Percentiles rank a stretch among this genome's conserved stretches.
These are phyloP conservation scores for Loripinus fragilis DNA, from an alignment of 2,888 invertebrate species.

Conservation along the genomic window DNA sequence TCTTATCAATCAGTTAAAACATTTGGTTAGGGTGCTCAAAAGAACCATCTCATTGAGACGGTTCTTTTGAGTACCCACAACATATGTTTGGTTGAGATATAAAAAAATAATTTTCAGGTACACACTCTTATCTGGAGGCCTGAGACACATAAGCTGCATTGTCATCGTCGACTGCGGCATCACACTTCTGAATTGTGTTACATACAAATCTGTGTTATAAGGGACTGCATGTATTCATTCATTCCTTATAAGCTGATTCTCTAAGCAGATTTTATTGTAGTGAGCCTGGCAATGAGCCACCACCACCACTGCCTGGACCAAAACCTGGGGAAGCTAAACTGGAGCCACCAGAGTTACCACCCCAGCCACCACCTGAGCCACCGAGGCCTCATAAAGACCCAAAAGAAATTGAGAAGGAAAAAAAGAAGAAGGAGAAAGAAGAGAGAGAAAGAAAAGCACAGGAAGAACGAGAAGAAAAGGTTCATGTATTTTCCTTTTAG, in stretches of 20 bases:
- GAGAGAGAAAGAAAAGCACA: slow-evolving; percentile 29
- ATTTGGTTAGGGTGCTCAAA: too few relatives aligned
- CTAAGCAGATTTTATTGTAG: too few relatives aligned
- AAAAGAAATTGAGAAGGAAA: slow-evolving; percentile 47
- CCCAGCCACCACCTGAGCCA: slow-evolving; percentile 16
- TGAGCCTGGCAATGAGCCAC: background rate
- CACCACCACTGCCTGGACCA: background rate
- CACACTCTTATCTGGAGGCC: too few relatives aligned
- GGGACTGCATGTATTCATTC: too few relatives aligned
- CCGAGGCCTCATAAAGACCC: slow-evolving; percentile 29
- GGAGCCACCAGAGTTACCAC: slow-evolving; percentile 16
- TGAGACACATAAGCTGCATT: too few relatives aligned
- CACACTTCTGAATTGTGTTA: background rate
- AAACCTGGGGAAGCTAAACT: slow-evolving; percentile 18
- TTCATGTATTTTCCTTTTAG: background rate
- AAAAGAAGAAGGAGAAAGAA: slow-evolving; percentile 38
- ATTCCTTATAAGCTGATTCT: too few relatives aligned
- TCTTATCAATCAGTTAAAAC: too few relatives aligned
- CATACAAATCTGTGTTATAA: too few relatives aligned
- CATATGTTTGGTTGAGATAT: too few relatives aligned
- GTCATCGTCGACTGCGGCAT: background rate
- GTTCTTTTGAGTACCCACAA: too few relatives aligned
- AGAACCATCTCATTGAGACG: too few relatives aligned
- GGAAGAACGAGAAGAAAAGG: slow-evolving; percentile 7
- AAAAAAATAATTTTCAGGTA: too few relatives aligned